A percentile compares a stretch with the other conserved stretches of the same genome.
Evolutionary conservation across 2,797 vertebrate species (phyloP).

Genomic region (Atherinosoma microstoma): DNA sequence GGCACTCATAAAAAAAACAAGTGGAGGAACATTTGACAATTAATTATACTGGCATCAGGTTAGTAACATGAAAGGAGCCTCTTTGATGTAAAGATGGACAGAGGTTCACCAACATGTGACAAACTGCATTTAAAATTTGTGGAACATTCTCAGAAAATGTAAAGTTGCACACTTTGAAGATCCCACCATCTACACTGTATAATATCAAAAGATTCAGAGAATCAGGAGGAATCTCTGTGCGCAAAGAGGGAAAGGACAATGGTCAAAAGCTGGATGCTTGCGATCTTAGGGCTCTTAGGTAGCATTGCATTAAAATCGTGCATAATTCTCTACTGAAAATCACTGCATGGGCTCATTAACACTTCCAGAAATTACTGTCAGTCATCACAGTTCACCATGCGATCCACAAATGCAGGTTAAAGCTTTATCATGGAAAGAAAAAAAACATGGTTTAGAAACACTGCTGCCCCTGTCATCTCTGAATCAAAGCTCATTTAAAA

Average conservation of each 20-base stretch:
- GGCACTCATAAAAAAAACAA: too few relatives aligned
- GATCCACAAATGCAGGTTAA: not conserved
- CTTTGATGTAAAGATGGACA: too few relatives aligned
- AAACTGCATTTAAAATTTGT: too few relatives aligned
- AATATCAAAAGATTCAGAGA: not conserved
- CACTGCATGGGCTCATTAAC: too few relatives aligned
- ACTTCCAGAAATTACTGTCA: too few relatives aligned
- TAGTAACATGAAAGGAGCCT: too few relatives aligned
- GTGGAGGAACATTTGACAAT: too few relatives aligned
- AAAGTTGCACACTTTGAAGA: not conserved
- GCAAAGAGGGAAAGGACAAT: too few relatives aligned
- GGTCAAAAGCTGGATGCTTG: not conserved
- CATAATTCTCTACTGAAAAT: not conserved
- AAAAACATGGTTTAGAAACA: too few relatives aligned
- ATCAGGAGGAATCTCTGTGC: not conserved
- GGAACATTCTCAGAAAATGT: not conserved
- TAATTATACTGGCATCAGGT: too few relatives aligned
- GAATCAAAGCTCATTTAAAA: not conserved
- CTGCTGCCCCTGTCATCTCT: too few relatives aligned
- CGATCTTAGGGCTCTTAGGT: not conserved
- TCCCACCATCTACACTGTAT: not conserved
- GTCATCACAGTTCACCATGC: not conserved
- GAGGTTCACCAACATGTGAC: not conserved
- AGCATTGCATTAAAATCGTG: not conserved
- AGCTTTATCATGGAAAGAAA: not conserved